Conservation (phyloP, 1,140 invertebrate genomes). For the Platorchestia sp. region DNA sequence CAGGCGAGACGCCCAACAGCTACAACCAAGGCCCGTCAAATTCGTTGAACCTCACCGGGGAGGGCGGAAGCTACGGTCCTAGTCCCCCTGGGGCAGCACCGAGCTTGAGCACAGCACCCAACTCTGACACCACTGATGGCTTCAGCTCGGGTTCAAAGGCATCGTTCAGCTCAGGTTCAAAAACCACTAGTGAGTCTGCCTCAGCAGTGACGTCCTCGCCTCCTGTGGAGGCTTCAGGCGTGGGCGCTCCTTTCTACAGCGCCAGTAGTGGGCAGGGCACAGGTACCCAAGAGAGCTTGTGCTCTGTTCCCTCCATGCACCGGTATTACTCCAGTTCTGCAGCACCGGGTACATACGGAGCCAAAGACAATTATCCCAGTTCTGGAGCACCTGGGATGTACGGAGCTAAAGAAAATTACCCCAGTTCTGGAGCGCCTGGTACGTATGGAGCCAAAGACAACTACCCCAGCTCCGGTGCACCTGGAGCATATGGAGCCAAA, state of each 20-base stretch:
- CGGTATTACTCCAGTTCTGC: not conserved
- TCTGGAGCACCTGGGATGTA: no score
- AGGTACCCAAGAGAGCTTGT: not conserved
- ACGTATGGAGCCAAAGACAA: not conserved
- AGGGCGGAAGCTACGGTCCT: not conserved
- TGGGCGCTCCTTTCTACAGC: not conserved
- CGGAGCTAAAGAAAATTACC: no score
- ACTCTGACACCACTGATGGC: not conserved
- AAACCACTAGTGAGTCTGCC: not conserved
- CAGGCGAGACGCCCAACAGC: not conserved
- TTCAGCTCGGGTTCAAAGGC: not conserved
- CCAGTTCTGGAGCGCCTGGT: no score
- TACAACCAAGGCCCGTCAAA: not conserved
- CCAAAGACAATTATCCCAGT: no score
- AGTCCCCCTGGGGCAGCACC: not conserved
- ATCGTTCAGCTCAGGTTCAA: not conserved
- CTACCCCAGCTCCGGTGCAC: no score
- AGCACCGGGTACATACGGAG: not conserved
- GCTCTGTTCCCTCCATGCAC: not conserved
- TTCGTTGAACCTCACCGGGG: not conserved
- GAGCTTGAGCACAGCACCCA: not conserved
- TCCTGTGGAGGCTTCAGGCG: not conserved
- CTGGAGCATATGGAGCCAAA: no score
- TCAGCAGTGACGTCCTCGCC: not conserved
- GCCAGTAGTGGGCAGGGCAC: not conserved